Evolutionary conservation across 2,113 vertebrate species (phyloP), one percentile per base, ranked within the genome.

Genomic region (Calidris pugnax): DNA sequence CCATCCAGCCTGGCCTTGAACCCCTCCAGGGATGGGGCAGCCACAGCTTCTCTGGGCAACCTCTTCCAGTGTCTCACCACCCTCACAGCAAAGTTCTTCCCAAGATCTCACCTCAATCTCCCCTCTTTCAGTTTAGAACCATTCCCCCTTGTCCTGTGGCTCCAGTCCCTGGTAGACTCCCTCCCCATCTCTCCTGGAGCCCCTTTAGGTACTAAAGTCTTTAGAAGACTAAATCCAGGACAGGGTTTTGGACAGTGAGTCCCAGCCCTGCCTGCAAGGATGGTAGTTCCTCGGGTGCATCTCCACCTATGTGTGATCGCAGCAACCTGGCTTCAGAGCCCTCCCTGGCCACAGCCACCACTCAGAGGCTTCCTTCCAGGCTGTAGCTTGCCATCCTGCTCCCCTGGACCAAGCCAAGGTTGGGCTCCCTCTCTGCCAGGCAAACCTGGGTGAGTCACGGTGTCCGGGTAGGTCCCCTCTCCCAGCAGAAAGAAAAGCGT

Each of bases 281-380:
- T 12, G 5, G 41, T 26, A 45, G 17, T 51, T 90, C 75, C 63
- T 64, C 62, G 53, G 43, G 28, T 39, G 6, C 14, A 13, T 26
- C 14, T 47, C 3, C 9, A 14, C 7, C 17, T 2, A 11, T 20
- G 71, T 56, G 47, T 45, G 43, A 23, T 56, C 1, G 0, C 3
- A 63, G 21, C 1, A 3, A 73, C 18, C 47, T 26, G 81, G 47
- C 18, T 24, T 63, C 41, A 57, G 59, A 82, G 19, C 19, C 33
- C 22, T 73, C n/a, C 21, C 35, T 18, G 37, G 18, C 20, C 37
- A 74, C 35, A 33, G 55, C 5, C 48, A 55, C 39, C 0, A 0
- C 63, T 76, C 27, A 71, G 39, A 33, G 12, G 19, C 37, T 68
- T 87, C 43, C 32, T 26, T 56, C 37, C 28, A 43, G 50, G 55